Percentiles rank a stretch among this genome's conserved stretches.
phyloP scores from a whole-genome alignment of 2,113 vertebrate species.

The Nibea albiflora region DNA sequence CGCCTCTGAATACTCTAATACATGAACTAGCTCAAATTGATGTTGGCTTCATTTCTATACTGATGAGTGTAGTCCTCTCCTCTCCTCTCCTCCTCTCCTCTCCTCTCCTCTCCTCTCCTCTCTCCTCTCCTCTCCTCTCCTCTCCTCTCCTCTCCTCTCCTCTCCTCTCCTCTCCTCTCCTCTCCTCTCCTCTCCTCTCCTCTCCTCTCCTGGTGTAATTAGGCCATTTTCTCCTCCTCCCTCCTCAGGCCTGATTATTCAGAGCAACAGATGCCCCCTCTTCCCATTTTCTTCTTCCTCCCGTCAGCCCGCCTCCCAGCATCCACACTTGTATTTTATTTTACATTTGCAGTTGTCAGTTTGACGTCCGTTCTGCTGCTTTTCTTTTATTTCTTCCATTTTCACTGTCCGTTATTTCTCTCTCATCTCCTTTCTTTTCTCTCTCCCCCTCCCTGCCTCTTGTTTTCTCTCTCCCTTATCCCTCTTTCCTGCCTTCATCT shows the following conservation, averaged over 20 bases:
- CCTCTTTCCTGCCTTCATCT: conserved; percentile 62
- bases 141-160: conserved; percentile 3
- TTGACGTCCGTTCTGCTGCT: not conserved
- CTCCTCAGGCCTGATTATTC: conserved; percentile 57
- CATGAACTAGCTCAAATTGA: not conserved
- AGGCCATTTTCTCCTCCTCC: conserved; percentile 51
- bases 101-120: not conserved
- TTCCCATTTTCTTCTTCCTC: conserved; percentile 28
- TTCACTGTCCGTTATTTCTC: not conserved
- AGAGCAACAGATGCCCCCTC: conserved; percentile 62
- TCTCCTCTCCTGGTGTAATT: conserved; percentile 34
- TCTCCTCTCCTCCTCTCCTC: not conserved
- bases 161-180: conserved; percentile 2
- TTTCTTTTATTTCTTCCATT: not conserved
- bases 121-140: not conserved
- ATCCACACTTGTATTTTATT: conserved; percentile 27
- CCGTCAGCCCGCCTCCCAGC: not conserved
- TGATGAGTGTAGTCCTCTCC: not conserved
- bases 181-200: not conserved
- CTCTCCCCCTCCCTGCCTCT: conserved; percentile 7
- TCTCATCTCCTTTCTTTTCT: conserved; percentile 13
- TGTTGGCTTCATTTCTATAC: not conserved
- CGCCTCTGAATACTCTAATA: not conserved
- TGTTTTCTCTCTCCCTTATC: conserved; percentile 23
- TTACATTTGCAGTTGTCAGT: not conserved